Evolutionary conservation across 2,797 vertebrate species (phyloP).

Genomic region (Takifugu rubripes): DNA sequence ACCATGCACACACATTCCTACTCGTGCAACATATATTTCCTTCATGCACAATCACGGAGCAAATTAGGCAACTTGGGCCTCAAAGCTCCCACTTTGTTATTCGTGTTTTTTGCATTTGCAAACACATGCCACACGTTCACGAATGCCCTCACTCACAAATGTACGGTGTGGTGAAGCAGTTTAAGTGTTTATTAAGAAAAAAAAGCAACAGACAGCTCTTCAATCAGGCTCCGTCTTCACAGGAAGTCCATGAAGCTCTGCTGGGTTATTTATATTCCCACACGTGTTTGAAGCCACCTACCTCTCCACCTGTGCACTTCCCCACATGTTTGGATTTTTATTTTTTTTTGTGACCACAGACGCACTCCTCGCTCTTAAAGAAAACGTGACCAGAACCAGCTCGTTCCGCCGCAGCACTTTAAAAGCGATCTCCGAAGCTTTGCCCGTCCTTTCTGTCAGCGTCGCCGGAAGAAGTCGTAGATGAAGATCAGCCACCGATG

Average conservation of each 20-base stretch:
- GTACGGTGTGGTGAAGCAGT: conserved; percentile 32
- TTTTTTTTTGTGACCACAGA: conserved; percentile 62
- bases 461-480: conserved; percentile 26
- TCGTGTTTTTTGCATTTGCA: conserved; percentile 52
- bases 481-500: conserved; percentile 59
- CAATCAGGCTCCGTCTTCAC: conserved; percentile 23
- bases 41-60: conserved; percentile 61
- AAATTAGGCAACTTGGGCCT: conserved; percentile 59
- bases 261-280: conserved; percentile 62
- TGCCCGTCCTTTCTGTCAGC: conserved; percentile 29
- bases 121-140: conserved; percentile 61
- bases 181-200: conserved; percentile 19
- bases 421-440: conserved; percentile 47
- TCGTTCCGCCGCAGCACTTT: conserved; percentile 68
- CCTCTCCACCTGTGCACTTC: conserved; percentile 72
- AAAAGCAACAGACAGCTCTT: conserved; percentile 11
- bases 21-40: conserved; percentile 59
- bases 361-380: conserved; percentile 64
- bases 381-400: conserved; percentile 39
- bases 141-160: conserved; percentile 47
- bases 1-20: conserved; percentile 56
- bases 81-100: conserved; percentile 64
- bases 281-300: conserved; percentile 73
- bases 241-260: conserved; percentile 46
- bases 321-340: conserved; percentile 23